Evolutionary conservation across 2,888 invertebrate genomes (phyloP), one percentile per base, ranked within the genome.

Genomic region (Aporophyla nigra): DNA sequence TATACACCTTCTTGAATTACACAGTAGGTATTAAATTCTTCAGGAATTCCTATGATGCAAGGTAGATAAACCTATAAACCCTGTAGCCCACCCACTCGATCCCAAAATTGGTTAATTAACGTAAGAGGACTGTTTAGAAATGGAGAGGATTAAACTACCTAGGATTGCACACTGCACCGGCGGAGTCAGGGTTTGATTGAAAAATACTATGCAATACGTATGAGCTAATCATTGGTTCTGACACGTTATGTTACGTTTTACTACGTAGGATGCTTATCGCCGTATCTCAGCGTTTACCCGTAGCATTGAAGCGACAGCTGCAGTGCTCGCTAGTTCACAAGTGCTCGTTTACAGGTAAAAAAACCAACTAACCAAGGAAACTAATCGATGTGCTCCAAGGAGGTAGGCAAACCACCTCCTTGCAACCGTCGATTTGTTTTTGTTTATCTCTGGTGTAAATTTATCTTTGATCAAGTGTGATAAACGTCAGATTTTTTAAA

Each of bases 261-360:
- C 79, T 82, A 71, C 40, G 43, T 86, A 87, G 86, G 87, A 85
- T 86, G 79, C 85, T 87, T 88, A 88, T 87, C 87, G 80, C 62
- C 77, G 71, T 84, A 85, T 86, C 77, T 86, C 80, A 69, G 63
- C 74, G 87, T 89, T 85, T 87, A 85, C 71, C 78, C 76, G 82
- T 79, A 87, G 86, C 89, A 89, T 87, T 91, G 84, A 73, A 80
- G 86, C 88, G 86, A 85, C 87, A 88, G 81, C 86, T 85, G 82
- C 86, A 86, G 85, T 84, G 83, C 84, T 86, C 81, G 87, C 76
- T 81, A 86, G 87, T 85, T 85, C 74, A 71, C 71, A 75, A 68
- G 40, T 70, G 62, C 59, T 74, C 76, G 27, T 78, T 80, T 69
- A 73, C 73, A 80, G 86, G 84, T 82, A 82, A 75, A 33, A 61